phyloP scores from a whole-genome alignment of 2,888 invertebrate species.

The Andrena hattorfiana region DNA sequence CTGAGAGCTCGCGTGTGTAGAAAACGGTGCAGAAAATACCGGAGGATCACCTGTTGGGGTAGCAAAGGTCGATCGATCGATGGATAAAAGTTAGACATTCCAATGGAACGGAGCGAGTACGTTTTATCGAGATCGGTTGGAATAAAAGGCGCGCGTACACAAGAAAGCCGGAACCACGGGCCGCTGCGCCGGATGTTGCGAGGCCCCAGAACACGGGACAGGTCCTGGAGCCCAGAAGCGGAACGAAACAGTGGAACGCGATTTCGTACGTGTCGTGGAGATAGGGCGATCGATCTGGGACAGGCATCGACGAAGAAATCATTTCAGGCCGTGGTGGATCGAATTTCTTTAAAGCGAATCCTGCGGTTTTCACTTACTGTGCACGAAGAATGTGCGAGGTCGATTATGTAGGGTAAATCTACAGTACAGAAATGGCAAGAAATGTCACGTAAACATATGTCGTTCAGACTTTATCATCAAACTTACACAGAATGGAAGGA shows the following conservation, averaged over 20 bases:
- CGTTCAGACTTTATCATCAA: too few species aligned
- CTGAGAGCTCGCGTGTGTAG: background rate
- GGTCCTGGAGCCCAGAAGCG: conserved; percentile 71
- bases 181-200: conserved; percentile 81
- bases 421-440: background rate
- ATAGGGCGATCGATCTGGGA: conserved; percentile 16
- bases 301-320: background rate
- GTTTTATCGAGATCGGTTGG: conserved; percentile 49
- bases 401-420: background rate
- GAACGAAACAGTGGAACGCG: conserved; percentile 70
- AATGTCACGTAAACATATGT: background rate
- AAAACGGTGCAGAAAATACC: background rate
- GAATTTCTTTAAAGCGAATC: conserved; percentile 28
- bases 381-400: background rate
- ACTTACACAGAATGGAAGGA: too few species aligned
- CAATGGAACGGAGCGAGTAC: conserved; percentile 9
- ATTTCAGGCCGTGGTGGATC: conserved; percentile 1
- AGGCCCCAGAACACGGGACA: conserved; percentile 68
- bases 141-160: conserved; percentile 23
- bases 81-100: conserved; percentile 24
- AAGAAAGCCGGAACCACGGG: conserved; percentile 82
- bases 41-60: background rate
- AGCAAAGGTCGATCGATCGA: conserved; percentile 35
- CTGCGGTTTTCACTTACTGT: conserved; percentile 10
- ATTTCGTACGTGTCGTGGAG: conserved; percentile 44